Evolutionary conservation across 2,113 vertebrate species (phyloP), one percentile per base, ranked within the genome.

Genomic region (Nothocercus julius): DNA sequence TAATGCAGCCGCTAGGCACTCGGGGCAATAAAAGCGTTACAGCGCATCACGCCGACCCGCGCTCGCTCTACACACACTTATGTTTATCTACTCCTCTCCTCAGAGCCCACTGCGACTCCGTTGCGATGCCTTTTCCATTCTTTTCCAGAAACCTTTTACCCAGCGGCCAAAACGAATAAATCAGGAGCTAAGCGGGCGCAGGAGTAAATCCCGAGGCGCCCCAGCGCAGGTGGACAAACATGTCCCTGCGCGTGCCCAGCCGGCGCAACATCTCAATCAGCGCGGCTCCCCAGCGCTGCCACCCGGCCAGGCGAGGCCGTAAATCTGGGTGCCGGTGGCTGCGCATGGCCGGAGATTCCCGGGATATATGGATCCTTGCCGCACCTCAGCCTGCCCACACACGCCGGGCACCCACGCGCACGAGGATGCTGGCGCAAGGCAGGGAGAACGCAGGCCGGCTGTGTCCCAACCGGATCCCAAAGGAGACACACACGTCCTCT

Each of bases 201-300:
- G 40, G 68, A 30, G 66, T 88, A 89, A 90, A 90, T 87, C 73
- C 82, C 32, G 10, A 1, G 45, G 69, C 64, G 68, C 2, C 2
- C 0, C 1, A 2, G 66, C 4, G 38, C 19, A 2, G 47, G 42
- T 0, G 5, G 77, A 95, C 64, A 86, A 90, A 96, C 90, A 51
- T 0, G 0, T 44, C 56, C 67, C 13, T 25, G 75, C 75, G 24
- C 4, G 11, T 10, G 1, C 54, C 1, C 36, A 0, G 25, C 69
- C 73, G 2, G 9, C 21, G 11, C 67, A 3, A 0, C 1, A 1
- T 53, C 62, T 6, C 67, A 19, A 13, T 44, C 58, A 6, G 4
- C 86, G 72, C 3, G 0, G 58, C 94, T 20, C 49, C 79, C 90
- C 24, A n/a, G 24, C 59, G 53, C 80, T 1, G 2, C 8, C 89